Evolutionary conservation across 2,113 vertebrate genomes (phyloP).

Genomic region (Lamprologus ornatipinnis): DNA sequence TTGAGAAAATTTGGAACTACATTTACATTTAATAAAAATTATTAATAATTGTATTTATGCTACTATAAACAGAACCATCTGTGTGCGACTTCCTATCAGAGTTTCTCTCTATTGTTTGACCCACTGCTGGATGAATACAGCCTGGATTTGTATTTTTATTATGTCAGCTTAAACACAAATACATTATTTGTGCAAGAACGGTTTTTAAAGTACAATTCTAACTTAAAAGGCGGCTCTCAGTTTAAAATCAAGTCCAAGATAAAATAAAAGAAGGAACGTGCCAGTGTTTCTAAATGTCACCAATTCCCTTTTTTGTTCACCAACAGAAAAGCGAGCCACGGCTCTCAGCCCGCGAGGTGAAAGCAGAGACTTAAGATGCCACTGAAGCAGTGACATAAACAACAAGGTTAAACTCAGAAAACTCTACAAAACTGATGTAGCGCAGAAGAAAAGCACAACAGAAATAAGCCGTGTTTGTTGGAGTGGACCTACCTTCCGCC

Average conservation of each 20-base stretch:
- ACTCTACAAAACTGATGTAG: background rate
- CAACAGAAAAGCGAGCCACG: rapidly evolving
- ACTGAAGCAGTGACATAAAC: background rate
- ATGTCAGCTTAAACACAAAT: background rate
- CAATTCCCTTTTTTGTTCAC: background rate
- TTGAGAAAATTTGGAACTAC: background rate
- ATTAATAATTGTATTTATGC: background rate
- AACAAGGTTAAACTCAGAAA: background rate
- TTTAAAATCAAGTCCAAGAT: rapidly evolving
- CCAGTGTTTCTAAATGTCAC: background rate
- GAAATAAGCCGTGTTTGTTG: background rate
- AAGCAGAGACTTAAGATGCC: background rate
- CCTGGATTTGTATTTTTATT: background rate
- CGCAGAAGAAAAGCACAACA: background rate
- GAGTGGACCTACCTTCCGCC: background rate
- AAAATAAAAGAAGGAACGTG: background rate
- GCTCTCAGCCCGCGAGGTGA: background rate
- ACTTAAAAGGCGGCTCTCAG: rapidly evolving
- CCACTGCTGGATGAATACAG: background rate
- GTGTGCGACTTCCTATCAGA: background rate
- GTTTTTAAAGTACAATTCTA: background rate
- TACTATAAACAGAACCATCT: background rate
- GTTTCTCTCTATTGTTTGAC: background rate
- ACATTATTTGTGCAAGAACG: rapidly evolving
- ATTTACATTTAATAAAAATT: background rate